phyloP scores from a whole-genome alignment of 2,888 invertebrate genomes.

The Pandemis cinnamomeana region DNA sequence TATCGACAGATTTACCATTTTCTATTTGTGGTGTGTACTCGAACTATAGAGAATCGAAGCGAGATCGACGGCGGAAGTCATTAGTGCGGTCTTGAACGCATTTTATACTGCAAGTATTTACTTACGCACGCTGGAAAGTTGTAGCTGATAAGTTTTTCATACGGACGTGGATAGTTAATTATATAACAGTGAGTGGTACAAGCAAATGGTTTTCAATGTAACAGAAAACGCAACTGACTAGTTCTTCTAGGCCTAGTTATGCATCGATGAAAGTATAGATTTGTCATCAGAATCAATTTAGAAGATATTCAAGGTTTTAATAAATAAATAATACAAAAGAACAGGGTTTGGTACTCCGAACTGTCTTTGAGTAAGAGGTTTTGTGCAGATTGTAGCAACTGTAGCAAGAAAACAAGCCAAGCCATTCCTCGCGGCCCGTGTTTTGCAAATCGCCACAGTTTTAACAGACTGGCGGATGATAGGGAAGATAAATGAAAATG shows the following conservation, averaged over 20 bases:
- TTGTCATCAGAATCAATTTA: too few species aligned
- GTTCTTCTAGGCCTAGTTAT: neutral
- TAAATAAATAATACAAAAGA: neutral
- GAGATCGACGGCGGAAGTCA: constrained; percentile 25
- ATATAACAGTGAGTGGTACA: constrained; percentile 8
- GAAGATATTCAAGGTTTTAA: neutral
- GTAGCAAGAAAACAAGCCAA: constrained; percentile 3
- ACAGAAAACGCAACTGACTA: neutral
- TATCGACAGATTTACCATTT: neutral
- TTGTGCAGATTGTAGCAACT: neutral
- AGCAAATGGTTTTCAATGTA: neutral
- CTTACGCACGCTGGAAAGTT: constrained; percentile 22
- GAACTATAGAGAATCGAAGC: neutral
- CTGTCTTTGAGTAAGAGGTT: neutral
- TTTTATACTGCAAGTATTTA: constrained; percentile 12
- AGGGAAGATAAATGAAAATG: constrained; percentile 79
- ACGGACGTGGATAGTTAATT: constrained; percentile 18
- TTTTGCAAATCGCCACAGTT: constrained; percentile 51
- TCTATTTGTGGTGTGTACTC: neutral
- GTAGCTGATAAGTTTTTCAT: constrained; percentile 25
- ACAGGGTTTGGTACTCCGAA: neutral
- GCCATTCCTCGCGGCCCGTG: constrained; percentile 49
- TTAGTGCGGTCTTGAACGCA: constrained; percentile 29
- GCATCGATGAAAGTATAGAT: neutral
- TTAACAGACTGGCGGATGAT: constrained; percentile 57